phyloP scores from a whole-genome alignment of 2,797 vertebrate species.

The Catostomus latipinnis region DNA sequence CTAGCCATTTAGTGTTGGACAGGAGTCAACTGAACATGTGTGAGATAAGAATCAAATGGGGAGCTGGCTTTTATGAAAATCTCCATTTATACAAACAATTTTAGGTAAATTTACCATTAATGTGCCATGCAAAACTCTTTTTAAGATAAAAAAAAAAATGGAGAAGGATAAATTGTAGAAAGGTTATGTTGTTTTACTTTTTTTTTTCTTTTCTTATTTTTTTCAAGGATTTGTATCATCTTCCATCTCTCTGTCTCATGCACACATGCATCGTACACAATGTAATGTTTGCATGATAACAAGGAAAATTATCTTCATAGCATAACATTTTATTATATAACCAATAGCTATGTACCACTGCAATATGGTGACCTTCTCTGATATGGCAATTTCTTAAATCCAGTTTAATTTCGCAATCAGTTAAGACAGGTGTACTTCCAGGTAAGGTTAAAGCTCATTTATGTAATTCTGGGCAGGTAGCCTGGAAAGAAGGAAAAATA shows the following conservation, averaged over 20 bases:
- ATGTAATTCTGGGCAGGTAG: neutral
- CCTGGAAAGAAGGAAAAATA: constrained; percentile 17
- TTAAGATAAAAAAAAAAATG: constrained; percentile 54
- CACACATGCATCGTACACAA: neutral
- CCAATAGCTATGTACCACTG: neutral
- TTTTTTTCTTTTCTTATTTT: too few species aligned
- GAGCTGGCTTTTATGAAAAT: constrained; percentile 69
- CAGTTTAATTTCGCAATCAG: constrained; percentile 77
- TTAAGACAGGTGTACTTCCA: constrained; percentile 82
- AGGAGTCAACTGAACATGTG: constrained; percentile 66
- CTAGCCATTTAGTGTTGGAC: constrained; percentile 8
- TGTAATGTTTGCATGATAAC: neutral
- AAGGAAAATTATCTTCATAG: neutral
- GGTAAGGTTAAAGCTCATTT: constrained; percentile 1
- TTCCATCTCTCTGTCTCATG: neutral
- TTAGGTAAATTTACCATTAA: constrained; percentile 77
- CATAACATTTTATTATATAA: neutral
- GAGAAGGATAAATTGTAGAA: constrained; percentile 53
- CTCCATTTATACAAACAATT: constrained; percentile 73
- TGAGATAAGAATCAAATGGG: constrained; percentile 69
- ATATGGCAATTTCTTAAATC: constrained; percentile 69
- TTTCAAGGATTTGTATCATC: constrained; percentile 26
- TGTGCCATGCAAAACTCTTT: constrained; percentile 73
- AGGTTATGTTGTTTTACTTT: constrained; percentile 40
- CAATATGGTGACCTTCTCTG: constrained; percentile 55